These are phyloP conservation scores for Cerceris ruficornis DNA, from an alignment of 2,888 invertebrate genomes.

Conservation along the genomic window DNA sequence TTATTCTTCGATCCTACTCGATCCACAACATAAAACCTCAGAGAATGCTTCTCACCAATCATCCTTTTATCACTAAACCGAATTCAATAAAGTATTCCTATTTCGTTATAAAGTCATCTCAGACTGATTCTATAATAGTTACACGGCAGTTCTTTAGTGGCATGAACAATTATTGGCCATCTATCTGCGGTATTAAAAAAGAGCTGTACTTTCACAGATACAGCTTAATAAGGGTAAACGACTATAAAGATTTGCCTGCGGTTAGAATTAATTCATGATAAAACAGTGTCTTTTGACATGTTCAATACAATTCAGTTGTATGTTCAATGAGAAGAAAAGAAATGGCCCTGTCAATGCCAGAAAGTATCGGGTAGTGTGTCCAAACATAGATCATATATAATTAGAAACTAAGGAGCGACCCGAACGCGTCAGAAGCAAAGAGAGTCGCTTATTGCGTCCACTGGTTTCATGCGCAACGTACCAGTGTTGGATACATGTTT, in stretches of 20 bases:
- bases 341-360: constrained; percentile 76
- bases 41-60: no score
- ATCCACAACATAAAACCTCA: no score
- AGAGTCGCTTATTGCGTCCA: constrained; percentile 44
- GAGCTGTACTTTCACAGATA: no score
- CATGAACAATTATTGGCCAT: no score
- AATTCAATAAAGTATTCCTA: no score
- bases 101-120: no score
- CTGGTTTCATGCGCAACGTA: constrained; percentile 44
- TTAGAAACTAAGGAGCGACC: constrained; percentile 73
- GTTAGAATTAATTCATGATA: constrained; percentile 29
- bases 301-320: background rate
- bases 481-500: constrained; percentile 72
- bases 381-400: constrained; percentile 79
- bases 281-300: constrained; percentile 21
- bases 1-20: no score
- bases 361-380: constrained; percentile 71
- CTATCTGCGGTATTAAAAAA: no score
- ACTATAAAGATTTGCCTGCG: background rate
- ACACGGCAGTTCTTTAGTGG: no score
- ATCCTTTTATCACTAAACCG: no score
- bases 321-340: constrained; percentile 45
- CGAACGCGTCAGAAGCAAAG: constrained; percentile 58
- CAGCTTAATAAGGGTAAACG: no score
- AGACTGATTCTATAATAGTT: no score